Conservation (phyloP, 2,113 vertebrate genomes). For the Seriola dumerili region DNA sequence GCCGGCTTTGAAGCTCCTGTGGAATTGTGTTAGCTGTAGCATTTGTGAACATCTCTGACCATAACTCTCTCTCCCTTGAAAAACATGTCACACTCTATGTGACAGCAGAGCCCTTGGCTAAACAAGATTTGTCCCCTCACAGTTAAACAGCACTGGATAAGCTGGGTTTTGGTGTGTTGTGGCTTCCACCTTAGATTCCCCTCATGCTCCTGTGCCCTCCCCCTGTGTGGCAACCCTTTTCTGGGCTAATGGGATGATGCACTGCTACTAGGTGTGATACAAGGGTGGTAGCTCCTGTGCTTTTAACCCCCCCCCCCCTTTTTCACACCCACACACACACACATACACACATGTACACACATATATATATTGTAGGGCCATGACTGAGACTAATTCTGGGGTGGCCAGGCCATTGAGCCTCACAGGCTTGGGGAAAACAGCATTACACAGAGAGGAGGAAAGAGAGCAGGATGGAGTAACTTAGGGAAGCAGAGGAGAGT, state of each 20-base stretch:
- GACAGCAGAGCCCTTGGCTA: conserved; percentile 50
- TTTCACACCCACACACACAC: conserved; percentile 14
- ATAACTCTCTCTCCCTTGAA: conserved; percentile 25
- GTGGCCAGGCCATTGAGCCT: conserved; percentile 51
- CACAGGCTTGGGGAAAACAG: conserved; percentile 48
- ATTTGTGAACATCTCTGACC: conserved; percentile 37
- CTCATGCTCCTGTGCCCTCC: conserved; percentile 39
- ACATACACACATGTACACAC: neutral
- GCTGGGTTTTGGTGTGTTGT: conserved; percentile 57
- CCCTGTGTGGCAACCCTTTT: conserved; percentile 36
- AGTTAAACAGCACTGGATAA: conserved; percentile 61
- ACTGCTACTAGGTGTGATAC: conserved; percentile 68
- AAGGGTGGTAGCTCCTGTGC: conserved; percentile 56
- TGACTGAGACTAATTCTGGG: conserved; percentile 77
- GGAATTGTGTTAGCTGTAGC: neutral
- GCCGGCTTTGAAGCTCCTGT: neutral
- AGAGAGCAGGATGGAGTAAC: conserved; percentile 24
- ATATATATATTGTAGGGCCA: conserved; percentile 28
- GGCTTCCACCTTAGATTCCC: conserved; percentile 46
- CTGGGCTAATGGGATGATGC: conserved; percentile 80
- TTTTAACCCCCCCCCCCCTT: conserved; percentile 48
- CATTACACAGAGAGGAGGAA: conserved; percentile 43
- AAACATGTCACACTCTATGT: conserved; percentile 49
- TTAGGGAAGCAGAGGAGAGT: conserved; percentile 3
- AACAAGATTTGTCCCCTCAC: conserved; percentile 64